Evolutionary conservation across 1,140 invertebrate genomes (phyloP), one percentile per base, ranked within the genome.

Genomic region (Tetragnatha versicolor): DNA sequence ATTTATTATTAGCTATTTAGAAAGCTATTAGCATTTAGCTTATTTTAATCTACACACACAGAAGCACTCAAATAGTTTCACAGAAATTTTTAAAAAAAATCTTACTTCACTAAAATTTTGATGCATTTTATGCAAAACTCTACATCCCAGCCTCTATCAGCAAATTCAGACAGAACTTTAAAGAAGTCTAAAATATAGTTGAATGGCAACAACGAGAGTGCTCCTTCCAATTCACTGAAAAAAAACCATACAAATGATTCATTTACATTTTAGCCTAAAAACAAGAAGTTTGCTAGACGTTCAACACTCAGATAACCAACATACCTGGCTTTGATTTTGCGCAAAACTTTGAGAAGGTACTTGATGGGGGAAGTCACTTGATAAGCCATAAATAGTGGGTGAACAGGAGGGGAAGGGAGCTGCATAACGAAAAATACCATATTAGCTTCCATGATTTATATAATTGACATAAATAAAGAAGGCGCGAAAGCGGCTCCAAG

Each of bases 211-310:
- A 97, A 86, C 0, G 98, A 84, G 2, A 98, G 86, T 0, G 94
- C 89, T 86, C 97, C 94, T 85, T 98, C 95, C 49, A 98, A 86
- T 84, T 98, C 95, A 85, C 95, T 94, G 84, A 22, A 88, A 88
- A 82, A 73, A 51, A 60, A n/a, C n/a, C n/a, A n/a, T n/a, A n/a
- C n/a, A n/a, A n/a, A n/a, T n/a, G n/a, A n/a, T n/a, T n/a, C n/a
- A n/a, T n/a, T n/a, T n/a, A n/a, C n/a, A n/a, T n/a, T n/a, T n/a
- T n/a, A n/a, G n/a, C n/a, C n/a, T n/a, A n/a, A n/a, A n/a, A n/a
- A n/a, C n/a, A n/a, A n/a, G n/a, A n/a, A n/a, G n/a, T n/a, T n/a
- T n/a, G n/a, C n/a, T n/a, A n/a, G n/a, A n/a, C n/a, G n/a, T n/a
- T n/a, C n/a, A n/a, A n/a, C n/a, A n/a, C n/a, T n/a, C n/a, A n/a